Evolutionary conservation across 1,140 invertebrate genomes (phyloP).

Genomic region (Heliconius congener): DNA sequence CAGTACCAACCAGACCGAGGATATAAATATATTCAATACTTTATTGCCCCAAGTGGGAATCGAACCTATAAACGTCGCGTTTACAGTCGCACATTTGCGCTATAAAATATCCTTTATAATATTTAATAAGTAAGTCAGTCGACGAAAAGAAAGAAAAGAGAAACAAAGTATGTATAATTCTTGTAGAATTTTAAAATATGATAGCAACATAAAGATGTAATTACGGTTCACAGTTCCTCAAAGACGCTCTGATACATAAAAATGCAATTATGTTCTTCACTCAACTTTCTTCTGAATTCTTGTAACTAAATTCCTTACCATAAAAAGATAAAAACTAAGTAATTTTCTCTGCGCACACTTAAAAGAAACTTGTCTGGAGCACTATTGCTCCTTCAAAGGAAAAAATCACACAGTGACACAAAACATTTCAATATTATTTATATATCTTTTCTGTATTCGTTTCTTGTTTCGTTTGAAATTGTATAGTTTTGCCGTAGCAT

Average conservation of each 20-base stretch:
- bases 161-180: not conserved
- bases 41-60: no score
- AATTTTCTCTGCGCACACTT: conserved; percentile 35
- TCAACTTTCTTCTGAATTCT: conserved; percentile 28
- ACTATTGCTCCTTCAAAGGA: conserved; percentile 31
- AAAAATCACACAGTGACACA: conserved; percentile 15
- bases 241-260: conserved; percentile 30
- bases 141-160: not conserved
- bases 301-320: conserved; percentile 34
- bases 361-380: conserved; percentile 30
- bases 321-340: conserved; percentile 34
- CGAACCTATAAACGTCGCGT: no score
- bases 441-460: not conserved
- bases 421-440: not conserved
- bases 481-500: not conserved
- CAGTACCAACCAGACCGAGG: no score
- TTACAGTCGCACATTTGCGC: no score
- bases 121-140: not conserved
- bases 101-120: no score
- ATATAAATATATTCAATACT: no score
- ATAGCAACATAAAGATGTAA: not conserved
- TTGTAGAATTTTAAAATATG: not conserved
- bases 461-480: not conserved
- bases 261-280: conserved; percentile 37
- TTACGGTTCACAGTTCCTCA: conserved; percentile 24